These are phyloP conservation scores for Chinchilla lanigera DNA, from an alignment of 2,113 vertebrate genomes.

Conservation along the genomic window DNA sequence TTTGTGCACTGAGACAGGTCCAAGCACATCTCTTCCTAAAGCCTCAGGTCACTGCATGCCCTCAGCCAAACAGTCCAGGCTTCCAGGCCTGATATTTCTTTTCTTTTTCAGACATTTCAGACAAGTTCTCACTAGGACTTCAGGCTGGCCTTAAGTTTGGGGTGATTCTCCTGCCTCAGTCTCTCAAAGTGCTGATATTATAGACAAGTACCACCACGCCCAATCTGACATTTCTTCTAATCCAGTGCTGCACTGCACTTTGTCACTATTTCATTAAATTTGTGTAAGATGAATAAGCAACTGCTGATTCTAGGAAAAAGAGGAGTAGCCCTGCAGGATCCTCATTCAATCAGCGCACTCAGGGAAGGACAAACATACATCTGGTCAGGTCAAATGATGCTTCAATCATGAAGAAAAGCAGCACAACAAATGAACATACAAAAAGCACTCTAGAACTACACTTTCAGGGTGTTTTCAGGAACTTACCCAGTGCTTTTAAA, in stretches of 20 bases:
- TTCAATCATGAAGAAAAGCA: neutral
- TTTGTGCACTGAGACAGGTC: neutral
- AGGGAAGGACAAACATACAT: neutral
- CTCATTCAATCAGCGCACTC: neutral
- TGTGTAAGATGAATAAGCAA: slow-evolving; percentile 4
- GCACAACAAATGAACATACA: neutral
- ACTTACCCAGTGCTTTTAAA: neutral
- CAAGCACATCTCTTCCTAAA: neutral
- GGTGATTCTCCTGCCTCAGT: neutral
- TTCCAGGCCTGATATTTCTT: neutral
- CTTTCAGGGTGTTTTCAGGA: neutral
- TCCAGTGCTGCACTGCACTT: neutral
- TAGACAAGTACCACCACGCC: neutral
- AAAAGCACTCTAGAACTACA: neutral
- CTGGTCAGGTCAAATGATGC: neutral
- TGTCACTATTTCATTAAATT: neutral
- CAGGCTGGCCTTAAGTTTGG: neutral
- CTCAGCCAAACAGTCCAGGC: neutral
- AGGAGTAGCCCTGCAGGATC: neutral
- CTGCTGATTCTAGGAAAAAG: neutral
- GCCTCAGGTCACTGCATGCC: neutral
- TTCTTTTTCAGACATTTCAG: neutral
- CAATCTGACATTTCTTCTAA: neutral
- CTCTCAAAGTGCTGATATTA: neutral
- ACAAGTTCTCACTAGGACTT: neutral